Evolutionary conservation across 2,113 vertebrate species (phyloP).

Genomic region (Camarhynchus parvulus): DNA sequence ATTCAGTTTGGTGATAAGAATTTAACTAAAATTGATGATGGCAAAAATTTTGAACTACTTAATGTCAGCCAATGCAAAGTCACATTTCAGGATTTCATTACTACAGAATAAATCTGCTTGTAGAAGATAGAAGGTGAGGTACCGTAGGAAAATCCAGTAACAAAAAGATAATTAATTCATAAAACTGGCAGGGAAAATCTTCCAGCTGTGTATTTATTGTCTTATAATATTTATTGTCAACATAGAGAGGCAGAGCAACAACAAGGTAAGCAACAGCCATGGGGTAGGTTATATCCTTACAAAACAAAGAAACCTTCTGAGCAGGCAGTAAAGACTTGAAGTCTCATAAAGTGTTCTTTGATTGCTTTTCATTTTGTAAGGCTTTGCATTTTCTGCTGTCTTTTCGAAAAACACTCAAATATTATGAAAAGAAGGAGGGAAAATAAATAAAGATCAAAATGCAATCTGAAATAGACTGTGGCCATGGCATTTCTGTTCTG

Average conservation of each 20-base stretch:
- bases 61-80: neutral
- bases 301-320: neutral
- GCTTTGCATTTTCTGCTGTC: neutral
- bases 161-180: neutral
- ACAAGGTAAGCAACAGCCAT: neutral
- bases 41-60: neutral
- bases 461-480: neutral
- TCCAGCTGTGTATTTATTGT: neutral
- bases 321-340: neutral
- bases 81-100: neutral
- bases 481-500: neutral
- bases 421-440: neutral
- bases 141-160: neutral
- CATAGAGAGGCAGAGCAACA: neutral
- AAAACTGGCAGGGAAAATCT: neutral
- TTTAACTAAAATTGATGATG: neutral
- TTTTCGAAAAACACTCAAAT: neutral
- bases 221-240: neutral
- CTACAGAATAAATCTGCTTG: neutral
- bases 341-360: neutral
- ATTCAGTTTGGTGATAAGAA: neutral
- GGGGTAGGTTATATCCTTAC: neutral
- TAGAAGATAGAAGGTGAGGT: neutral
- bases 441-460: conserved; percentile 8
- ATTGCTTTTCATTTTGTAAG: neutral